Evolutionary conservation across 2,797 vertebrate genomes (phyloP).

Genomic region (Loris lydekkerianus): DNA sequence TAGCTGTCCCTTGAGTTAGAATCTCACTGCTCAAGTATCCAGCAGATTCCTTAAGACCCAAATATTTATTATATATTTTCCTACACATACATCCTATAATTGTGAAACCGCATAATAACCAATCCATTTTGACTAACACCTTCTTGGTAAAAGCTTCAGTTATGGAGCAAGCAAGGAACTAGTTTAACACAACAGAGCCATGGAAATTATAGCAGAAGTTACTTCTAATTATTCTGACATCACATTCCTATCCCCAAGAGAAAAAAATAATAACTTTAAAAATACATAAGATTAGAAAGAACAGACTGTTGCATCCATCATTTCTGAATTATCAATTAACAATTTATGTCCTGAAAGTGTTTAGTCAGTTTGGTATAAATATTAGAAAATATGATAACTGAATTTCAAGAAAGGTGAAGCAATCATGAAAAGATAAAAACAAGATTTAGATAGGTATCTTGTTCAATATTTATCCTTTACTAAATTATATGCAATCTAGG

Average conservation of each 20-base stretch:
- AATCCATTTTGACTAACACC: neutral
- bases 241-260: neutral
- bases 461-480: neutral
- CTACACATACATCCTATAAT: neutral
- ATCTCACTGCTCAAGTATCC: neutral
- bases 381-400: neutral
- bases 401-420: slow-evolving; percentile 3
- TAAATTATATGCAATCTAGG: neutral
- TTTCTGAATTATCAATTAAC: slow-evolving; percentile 27
- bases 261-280: neutral
- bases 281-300: neutral
- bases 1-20: neutral
- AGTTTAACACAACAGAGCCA: neutral
- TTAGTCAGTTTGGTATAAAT: neutral
- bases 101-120: neutral
- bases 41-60: neutral
- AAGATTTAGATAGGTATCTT: neutral
- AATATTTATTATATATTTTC: neutral
- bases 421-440: neutral
- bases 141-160: neutral
- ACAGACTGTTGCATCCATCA: neutral
- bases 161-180: neutral
- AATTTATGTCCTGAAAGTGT: neutral
- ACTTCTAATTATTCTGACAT: neutral
- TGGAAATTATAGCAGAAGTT: neutral